A percentile compares a stretch with the other conserved stretches of the same genome.
These are phyloP conservation scores for Anguilla anguilla DNA, from an alignment of 2,797 vertebrate species.

Conservation along the genomic window DNA sequence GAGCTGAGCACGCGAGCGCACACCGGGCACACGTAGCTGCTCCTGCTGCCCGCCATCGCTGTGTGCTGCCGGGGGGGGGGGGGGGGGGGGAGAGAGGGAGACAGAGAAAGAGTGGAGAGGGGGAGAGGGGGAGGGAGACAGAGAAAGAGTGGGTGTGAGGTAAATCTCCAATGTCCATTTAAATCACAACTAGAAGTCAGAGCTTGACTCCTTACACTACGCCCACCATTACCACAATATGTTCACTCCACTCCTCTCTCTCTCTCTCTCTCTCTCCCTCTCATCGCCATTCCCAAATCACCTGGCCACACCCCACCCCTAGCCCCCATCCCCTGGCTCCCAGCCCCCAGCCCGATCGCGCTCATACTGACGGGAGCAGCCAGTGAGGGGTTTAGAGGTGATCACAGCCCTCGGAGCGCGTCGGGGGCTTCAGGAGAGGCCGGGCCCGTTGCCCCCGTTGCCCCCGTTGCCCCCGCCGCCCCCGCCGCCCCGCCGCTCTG, in stretches of 20 bases:
- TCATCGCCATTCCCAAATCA: background rate
- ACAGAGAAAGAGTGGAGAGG: too few relatives aligned
- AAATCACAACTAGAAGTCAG: background rate
- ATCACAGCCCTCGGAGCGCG: background rate
- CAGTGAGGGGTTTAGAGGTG: background rate
- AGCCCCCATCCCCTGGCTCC: background rate
- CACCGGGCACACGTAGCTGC: conserved; percentile 94
- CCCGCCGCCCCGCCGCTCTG: background rate
- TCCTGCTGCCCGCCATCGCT: conserved; percentile 85
- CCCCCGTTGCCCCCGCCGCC: conserved; percentile 50
- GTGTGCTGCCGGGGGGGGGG: conserved; percentile 88
- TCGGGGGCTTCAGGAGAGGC: background rate
- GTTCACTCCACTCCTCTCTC: background rate
- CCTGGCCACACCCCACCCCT: background rate
- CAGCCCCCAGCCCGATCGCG: background rate
- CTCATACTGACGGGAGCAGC: background rate
- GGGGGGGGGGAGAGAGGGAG: conserved; percentile 46
- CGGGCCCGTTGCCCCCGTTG: conserved; percentile 52
- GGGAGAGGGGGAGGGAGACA: too few relatives aligned
- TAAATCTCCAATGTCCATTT: background rate
- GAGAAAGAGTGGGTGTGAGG: background rate
- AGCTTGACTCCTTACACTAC: background rate
- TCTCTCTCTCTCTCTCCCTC: background rate
- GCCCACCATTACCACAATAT: background rate
- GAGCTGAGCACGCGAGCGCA: conserved; percentile 95